These are phyloP conservation scores for Uloborus plumipes DNA, from an alignment of 2,888 invertebrate genomes.

Conservation along the genomic window DNA sequence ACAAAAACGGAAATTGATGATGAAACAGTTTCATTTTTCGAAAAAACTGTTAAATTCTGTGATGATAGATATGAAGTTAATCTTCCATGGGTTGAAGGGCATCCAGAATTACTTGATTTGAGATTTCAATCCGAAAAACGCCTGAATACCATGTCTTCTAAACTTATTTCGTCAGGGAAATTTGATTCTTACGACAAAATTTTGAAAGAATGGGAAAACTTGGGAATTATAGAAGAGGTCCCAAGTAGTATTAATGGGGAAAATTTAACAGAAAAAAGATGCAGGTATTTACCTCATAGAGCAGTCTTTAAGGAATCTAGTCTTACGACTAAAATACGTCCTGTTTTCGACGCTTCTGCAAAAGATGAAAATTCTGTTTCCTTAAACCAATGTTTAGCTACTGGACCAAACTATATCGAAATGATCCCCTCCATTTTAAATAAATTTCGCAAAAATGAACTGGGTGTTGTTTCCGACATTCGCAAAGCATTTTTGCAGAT, in stretches of 20 bases:
- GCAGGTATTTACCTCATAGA: background rate
- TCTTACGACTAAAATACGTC: constrained; percentile 6
- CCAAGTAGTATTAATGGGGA: too few relatives aligned
- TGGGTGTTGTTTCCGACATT: constrained; percentile 4
- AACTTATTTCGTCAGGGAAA: background rate
- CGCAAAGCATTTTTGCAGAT: constrained; percentile 28
- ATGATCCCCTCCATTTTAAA: constrained; percentile 26
- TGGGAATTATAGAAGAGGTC: too few relatives aligned
- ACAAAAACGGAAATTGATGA: too few relatives aligned
- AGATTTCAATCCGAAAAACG: too few relatives aligned
- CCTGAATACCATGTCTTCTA: too few relatives aligned
- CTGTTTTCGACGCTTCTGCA: constrained; percentile 29
- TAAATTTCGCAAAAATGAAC: constrained; percentile 14
- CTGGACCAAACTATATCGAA: constrained; percentile 11
- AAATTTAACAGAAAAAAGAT: too few relatives aligned
- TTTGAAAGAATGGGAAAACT: too few relatives aligned
- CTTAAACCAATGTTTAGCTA: constrained; percentile 21
- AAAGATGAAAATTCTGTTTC: constrained; percentile 1
- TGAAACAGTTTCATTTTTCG: too few relatives aligned
- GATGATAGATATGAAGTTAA: background rate
- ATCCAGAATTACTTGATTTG: background rate
- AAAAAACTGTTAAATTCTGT: background rate
- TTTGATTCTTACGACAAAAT: background rate
- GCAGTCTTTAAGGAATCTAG: constrained; percentile 25
- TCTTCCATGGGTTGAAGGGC: background rate